phyloP scores from a whole-genome alignment of 2,113 vertebrate species.

The Gymnobelideus leadbeateri region DNA sequence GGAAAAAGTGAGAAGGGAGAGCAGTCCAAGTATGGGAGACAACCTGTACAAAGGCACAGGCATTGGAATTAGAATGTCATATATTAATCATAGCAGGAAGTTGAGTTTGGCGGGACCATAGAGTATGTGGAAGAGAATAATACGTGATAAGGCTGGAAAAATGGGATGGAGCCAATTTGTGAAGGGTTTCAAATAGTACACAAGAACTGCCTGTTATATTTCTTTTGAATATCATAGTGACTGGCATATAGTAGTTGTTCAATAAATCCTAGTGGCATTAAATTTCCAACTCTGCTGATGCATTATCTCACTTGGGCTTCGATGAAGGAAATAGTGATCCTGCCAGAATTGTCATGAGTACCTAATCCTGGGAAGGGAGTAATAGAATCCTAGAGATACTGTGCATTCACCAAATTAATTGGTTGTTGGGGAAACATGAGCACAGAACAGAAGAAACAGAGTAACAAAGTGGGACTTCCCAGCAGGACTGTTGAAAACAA shows the following conservation, averaged over 20 bases:
- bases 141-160: neutral
- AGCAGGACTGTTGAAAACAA: slow-evolving; percentile 23
- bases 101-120: neutral
- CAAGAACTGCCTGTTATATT: neutral
- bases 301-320: slow-evolving; percentile 12
- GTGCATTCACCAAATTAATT: slow-evolving; percentile 64
- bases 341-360: slow-evolving; percentile 5
- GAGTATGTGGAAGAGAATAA: neutral
- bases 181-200: neutral
- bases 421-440: slow-evolving; percentile 60
- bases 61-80: neutral
- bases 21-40: neutral
- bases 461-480: slow-evolving; percentile 26
- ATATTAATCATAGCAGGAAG: neutral
- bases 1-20: neutral
- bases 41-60: neutral
- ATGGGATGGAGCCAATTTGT: neutral
- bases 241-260: slow-evolving; percentile 9
- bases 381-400: slow-evolving; percentile 30
- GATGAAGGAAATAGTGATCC: slow-evolving; percentile 27
- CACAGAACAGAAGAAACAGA: slow-evolving; percentile 55
- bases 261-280: neutral
- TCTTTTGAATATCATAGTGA: neutral
- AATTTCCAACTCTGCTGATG: slow-evolving; percentile 46
- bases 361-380: slow-evolving; percentile 52